Percentiles rank a stretch among this genome's conserved stretches.
phyloP scores from a whole-genome alignment of 2,888 invertebrate species.

The Asteroscopus sphinx region DNA sequence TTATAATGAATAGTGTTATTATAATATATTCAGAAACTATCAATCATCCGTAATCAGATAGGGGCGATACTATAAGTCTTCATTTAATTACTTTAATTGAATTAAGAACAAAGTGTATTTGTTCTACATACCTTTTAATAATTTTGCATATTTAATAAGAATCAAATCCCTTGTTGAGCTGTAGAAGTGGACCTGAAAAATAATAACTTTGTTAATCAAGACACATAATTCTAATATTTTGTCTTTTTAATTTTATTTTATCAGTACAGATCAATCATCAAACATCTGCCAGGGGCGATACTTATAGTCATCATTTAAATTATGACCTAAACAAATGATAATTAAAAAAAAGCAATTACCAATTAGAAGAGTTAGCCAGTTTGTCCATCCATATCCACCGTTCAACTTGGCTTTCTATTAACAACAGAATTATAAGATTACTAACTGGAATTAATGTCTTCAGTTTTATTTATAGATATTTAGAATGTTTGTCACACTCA shows the following conservation, averaged over 20 bases:
- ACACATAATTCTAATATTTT: not conserved
- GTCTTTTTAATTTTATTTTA: not conserved
- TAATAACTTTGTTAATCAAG: not conserved
- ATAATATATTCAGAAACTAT: slow-evolving; percentile 61
- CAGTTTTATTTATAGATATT: not conserved
- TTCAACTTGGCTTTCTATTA: too few species aligned
- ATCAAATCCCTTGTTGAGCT: not conserved
- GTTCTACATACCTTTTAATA: slow-evolving; percentile 1
- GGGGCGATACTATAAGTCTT: slow-evolving; percentile 50
- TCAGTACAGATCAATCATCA: slow-evolving; percentile 58
- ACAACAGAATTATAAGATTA: slow-evolving; percentile 4
- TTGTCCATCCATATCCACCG: too few species aligned
- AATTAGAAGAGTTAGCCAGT: too few species aligned
- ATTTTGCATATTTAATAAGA: not conserved
- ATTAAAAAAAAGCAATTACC: too few species aligned
- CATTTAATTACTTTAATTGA: slow-evolving; percentile 9
- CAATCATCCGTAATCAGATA: slow-evolving; percentile 72
- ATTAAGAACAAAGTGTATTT: not conserved
- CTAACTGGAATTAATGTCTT: not conserved
- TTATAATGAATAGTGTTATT: not conserved
- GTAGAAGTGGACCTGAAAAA: not conserved
- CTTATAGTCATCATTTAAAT: slow-evolving; percentile 38
- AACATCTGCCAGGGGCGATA: slow-evolving; percentile 49
- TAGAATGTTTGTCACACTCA: slow-evolving; percentile 73
- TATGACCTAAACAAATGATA: too few species aligned